These are phyloP conservation scores for Drosophila planitibia DNA, from an alignment of 2,888 invertebrate genomes.

Conservation along the genomic window DNA sequence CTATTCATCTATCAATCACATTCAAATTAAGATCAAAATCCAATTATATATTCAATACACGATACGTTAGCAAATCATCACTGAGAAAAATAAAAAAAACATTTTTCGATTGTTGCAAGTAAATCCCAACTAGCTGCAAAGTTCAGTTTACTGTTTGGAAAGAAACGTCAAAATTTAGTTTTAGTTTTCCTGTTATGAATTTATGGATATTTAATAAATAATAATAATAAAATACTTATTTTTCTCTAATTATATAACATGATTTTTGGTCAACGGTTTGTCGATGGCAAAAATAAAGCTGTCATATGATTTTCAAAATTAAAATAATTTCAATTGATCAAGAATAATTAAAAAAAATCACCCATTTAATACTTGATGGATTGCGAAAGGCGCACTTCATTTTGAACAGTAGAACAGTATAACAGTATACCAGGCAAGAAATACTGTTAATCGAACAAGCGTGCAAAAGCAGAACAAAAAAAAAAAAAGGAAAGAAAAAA, in stretches of 20 bases:
- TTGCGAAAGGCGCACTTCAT: neutral
- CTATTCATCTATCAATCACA: constrained; percentile 4
- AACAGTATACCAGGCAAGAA: neutral
- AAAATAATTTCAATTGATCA: neutral
- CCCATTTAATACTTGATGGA: neutral
- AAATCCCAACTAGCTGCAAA: neutral
- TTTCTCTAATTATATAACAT: neutral
- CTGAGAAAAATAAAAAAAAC: neutral
- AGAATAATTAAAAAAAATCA: neutral
- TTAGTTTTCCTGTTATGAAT: no score
- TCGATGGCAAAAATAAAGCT: neutral
- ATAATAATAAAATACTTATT: no score
- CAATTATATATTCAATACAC: neutral
- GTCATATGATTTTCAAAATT: neutral
- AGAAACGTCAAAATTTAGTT: neutral
- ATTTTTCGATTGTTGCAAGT: neutral
- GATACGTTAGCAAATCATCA: neutral
- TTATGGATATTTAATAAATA: neutral
- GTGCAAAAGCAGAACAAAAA: neutral
- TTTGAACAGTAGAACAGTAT: neutral
- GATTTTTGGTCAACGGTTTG: neutral
- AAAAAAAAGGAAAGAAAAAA: neutral
- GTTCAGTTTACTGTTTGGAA: neutral
- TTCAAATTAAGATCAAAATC: constrained; percentile 15
- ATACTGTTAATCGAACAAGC: neutral